Evolutionary conservation across 2,113 vertebrate species (phyloP).

Genomic region (Rostratula benghalensis): DNA sequence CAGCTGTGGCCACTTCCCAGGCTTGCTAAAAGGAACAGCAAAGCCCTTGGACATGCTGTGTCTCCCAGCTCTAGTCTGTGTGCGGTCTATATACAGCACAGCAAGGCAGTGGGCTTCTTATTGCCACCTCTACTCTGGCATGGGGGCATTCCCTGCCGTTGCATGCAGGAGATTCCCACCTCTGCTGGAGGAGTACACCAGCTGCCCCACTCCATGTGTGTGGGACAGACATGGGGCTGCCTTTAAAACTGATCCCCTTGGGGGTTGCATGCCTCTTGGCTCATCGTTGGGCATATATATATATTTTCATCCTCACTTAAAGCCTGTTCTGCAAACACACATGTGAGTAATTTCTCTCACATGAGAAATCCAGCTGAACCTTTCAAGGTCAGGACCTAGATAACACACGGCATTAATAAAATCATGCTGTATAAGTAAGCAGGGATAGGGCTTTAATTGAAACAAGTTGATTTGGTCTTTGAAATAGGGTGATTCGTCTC

Average conservation of each 20-base stretch:
- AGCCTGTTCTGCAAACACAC: not conserved
- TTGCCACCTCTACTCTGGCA: fast-evolving
- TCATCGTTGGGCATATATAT: not conserved
- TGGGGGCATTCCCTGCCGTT: not conserved
- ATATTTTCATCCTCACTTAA: not conserved
- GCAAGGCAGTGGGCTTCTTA: not conserved
- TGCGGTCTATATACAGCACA: fast-evolving
- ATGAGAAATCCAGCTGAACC: not conserved
- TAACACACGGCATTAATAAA: not conserved
- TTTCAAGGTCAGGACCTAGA: not conserved
- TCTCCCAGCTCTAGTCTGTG: fast-evolving
- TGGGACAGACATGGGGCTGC: fast-evolving
- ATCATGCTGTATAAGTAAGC: not conserved
- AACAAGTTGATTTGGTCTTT: not conserved
- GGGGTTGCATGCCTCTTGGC: not conserved
- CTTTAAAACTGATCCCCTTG: not conserved
- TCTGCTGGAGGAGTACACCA: fast-evolving
- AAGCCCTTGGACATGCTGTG: not conserved
- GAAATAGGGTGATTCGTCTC: not conserved
- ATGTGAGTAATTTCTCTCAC: not conserved
- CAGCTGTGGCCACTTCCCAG: not conserved
- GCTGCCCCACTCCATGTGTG: fast-evolving
- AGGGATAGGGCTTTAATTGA: not conserved
- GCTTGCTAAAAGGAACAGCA: not conserved
- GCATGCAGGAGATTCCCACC: not conserved